A percentile compares a stretch with the other conserved stretches of the same genome.
These are phyloP conservation scores for Drosophila mercatorum DNA, from an alignment of 2,888 invertebrate genomes.

Conservation along the genomic window DNA sequence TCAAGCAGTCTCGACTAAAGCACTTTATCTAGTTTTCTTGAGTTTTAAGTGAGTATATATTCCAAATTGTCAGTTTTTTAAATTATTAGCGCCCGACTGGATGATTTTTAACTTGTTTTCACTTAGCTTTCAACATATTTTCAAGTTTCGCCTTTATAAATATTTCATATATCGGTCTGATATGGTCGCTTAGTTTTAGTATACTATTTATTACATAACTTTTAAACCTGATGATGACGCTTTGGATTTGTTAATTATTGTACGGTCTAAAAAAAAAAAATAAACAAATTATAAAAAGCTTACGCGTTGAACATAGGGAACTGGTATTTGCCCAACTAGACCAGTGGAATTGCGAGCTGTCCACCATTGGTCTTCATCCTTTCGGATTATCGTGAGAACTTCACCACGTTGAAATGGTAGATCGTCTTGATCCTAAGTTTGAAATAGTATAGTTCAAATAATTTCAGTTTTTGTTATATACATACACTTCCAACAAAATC, in stretches of 20 bases:
- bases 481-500: slow-evolving; percentile 96
- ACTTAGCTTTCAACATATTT: too few relatives aligned
- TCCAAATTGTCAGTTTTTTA: too few relatives aligned
- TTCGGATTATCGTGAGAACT: slow-evolving; percentile 94
- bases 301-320: slow-evolving; percentile 96
- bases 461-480: slow-evolving; percentile 53
- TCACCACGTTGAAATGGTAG: slow-evolving; percentile 98
- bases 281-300: slow-evolving; percentile 38
- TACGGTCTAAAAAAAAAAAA: neutral
- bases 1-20: too few relatives aligned
- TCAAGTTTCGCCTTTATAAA: too few relatives aligned
- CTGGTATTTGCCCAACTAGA: slow-evolving; percentile 96
- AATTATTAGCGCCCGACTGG: too few relatives aligned
- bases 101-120: too few relatives aligned
- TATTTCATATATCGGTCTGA: too few relatives aligned
- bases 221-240: neutral
- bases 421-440: slow-evolving; percentile 94
- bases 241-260: neutral
- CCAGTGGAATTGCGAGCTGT: slow-evolving; percentile 95
- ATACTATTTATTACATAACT: neutral
- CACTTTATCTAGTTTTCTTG: too few relatives aligned
- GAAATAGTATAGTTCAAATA: neutral
- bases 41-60: too few relatives aligned
- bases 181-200: neutral
- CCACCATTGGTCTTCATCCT: slow-evolving; percentile 99